phyloP scores from a whole-genome alignment of 2,888 invertebrate genomes.

The Spialia ferax region DNA sequence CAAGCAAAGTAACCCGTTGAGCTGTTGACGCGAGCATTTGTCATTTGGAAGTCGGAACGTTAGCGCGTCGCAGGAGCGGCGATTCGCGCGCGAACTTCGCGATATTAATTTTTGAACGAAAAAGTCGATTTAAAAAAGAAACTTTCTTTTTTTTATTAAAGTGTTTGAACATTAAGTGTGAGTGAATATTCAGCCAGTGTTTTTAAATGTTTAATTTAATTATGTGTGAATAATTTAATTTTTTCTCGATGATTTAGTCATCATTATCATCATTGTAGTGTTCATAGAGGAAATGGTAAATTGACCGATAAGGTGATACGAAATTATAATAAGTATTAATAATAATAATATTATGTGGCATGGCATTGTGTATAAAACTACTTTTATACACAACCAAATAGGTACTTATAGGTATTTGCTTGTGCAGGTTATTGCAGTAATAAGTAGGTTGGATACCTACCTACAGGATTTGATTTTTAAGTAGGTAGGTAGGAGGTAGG shows the following conservation, averaged over 20 bases:
- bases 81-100: conserved; percentile 61
- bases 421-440: no score
- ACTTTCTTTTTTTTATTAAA: conserved; percentile 47
- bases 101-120: conserved; percentile 57
- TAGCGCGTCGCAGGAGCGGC: conserved; percentile 63
- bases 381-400: background rate
- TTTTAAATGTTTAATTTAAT: no score
- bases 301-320: conserved; percentile 63
- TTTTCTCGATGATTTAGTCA: conserved; percentile 7
- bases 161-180: conserved; percentile 52
- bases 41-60: conserved; percentile 78
- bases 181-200: conserved; percentile 44
- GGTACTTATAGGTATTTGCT: no score
- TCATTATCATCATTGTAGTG: conserved; percentile 36
- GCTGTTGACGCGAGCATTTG: conserved; percentile 72
- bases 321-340: background rate
- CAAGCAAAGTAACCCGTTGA: conserved; percentile 62
- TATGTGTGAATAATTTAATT: background rate
- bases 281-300: conserved; percentile 71
- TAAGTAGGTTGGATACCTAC: no score
- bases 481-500: no score
- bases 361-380: background rate
- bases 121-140: conserved; percentile 30
- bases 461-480: no score
- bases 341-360: no score